A percentile compares a stretch with the other conserved stretches of the same genome.
These are phyloP conservation scores for Hirtodrosophila cameraria DNA, from an alignment of 2,888 invertebrate species.

Conservation along the genomic window DNA sequence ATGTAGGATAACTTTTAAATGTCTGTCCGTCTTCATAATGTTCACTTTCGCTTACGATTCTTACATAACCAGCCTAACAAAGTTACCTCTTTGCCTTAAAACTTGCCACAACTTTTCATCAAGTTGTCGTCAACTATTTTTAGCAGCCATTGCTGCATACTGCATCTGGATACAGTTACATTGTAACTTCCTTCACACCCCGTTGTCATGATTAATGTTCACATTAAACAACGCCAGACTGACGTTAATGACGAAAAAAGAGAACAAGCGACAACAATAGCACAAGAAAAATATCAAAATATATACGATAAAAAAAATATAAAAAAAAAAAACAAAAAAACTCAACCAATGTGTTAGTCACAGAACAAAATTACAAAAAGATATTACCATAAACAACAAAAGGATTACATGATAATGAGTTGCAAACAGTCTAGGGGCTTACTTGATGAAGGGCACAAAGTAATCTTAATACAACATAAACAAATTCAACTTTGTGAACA, in stretches of 20 bases:
- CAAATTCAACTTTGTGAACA: too few relatives aligned
- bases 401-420: slow-evolving; percentile 40
- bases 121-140: slow-evolving; percentile 41
- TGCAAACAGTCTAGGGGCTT: slow-evolving; percentile 7
- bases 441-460: background rate
- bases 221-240: slow-evolving; percentile 74
- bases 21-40: slow-evolving; percentile 1
- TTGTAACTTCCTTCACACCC: slow-evolving; percentile 11
- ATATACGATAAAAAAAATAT: background rate
- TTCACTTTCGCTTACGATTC: slow-evolving; percentile 3
- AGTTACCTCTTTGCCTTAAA: slow-evolving; percentile 10
- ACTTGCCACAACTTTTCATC: slow-evolving; percentile 53
- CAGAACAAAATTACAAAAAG: slow-evolving; percentile 21
- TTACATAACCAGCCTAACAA: background rate
- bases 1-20: slow-evolving; percentile 8
- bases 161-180: slow-evolving; percentile 49
- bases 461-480: background rate
- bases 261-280: slow-evolving; percentile 50
- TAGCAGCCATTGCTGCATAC: slow-evolving; percentile 21
- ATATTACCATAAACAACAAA: slow-evolving; percentile 43
- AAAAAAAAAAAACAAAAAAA: slow-evolving; percentile 20
- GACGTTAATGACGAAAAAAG: slow-evolving; percentile 75
- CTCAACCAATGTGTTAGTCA: slow-evolving; percentile 22
- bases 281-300: slow-evolving; percentile 2
- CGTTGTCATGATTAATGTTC: slow-evolving; percentile 70